Evolutionary conservation across 2,113 vertebrate species (phyloP).

Genomic region (Axis porcinus): DNA sequence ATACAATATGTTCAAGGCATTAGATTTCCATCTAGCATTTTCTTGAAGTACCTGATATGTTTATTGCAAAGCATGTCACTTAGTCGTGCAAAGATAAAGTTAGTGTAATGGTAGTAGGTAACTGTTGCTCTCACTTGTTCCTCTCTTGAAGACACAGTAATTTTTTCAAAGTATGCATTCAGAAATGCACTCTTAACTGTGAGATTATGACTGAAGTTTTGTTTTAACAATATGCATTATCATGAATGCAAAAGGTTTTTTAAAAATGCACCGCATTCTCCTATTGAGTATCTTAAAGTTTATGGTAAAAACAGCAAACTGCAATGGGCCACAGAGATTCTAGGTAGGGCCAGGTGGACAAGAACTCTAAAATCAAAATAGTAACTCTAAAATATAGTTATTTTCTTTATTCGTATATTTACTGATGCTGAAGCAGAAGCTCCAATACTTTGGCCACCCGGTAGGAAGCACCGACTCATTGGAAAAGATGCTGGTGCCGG

Average conservation of each 20-base stretch:
- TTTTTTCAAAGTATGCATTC: not conserved
- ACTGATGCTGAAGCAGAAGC: not conserved
- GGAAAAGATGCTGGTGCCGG: not conserved
- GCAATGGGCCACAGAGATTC: not conserved
- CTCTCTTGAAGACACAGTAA: not conserved
- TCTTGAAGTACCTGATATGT: not conserved
- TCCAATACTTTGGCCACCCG: not conserved
- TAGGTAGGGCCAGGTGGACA: not conserved
- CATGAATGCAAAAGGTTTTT: not conserved
- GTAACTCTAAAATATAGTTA: not conserved
- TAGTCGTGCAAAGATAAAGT: not conserved
- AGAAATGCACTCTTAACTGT: not conserved
- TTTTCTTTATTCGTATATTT: not conserved
- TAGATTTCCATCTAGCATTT: not conserved
- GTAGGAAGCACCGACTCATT: not conserved
- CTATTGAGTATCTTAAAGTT: not conserved
- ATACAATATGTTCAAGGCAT: not conserved
- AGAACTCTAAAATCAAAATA: constrained; percentile 1
- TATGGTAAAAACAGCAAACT: not conserved
- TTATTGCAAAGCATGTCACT: not conserved
- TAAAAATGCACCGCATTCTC: not conserved
- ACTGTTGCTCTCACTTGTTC: not conserved
- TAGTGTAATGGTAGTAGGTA: not conserved
- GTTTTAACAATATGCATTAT: not conserved
- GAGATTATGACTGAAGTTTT: not conserved